Base-by-base conservation (phyloP, 2,113 vertebrate species). In the Myrmecobius fasciatus region DNA sequence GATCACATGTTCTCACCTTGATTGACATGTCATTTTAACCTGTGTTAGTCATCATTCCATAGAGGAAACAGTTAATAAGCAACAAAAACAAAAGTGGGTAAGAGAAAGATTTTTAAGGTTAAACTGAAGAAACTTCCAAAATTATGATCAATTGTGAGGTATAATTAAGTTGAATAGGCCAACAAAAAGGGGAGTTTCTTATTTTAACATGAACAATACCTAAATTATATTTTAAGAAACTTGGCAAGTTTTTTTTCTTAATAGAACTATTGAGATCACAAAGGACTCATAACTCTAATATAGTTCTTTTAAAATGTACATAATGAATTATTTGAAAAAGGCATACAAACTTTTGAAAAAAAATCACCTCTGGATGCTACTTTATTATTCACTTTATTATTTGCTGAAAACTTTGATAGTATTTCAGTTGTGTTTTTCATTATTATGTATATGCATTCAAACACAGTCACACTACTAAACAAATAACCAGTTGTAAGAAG, bases 131-230 rank as follows among this genome's bases (percentile, higher is more conserved):
- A 90, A 60, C 91, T 94, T 95, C 46, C 52, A 88, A 97, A 98
- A 97, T 97, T 48, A 96, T 94, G 90, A 98, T 96, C 91, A 97
- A 97, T 97, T 98, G 17, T 97, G 94, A 97, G 52, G 95, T 97
- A 97, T 98, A 98, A 98, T 98, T 98, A 98, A 97, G 91, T 97
- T 98, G 92, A 98, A 98, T 96, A 97, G 91, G 91, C 88, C 95
- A 97, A 95, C n/a, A 93, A 95, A 96, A 97, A 53, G 89, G 97
- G 56, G 67, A 52, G 54, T 53, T 97, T 97, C 95, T 98, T 94
- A 98, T 97, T 98, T 97, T 98, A 97, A 95, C 31, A 88, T 83
- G 93, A 97, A 95, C 94, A 98, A 96, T 91, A 95, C 88, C 92
- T 31, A 94, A n/a, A 91, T 96, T 97, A 28, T 94, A 52, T 47